A percentile compares a stretch with the other conserved stretches of the same genome.
These are phyloP conservation scores for Nemurella pictetii DNA, from an alignment of 2,888 invertebrate species.

Conservation along the genomic window DNA sequence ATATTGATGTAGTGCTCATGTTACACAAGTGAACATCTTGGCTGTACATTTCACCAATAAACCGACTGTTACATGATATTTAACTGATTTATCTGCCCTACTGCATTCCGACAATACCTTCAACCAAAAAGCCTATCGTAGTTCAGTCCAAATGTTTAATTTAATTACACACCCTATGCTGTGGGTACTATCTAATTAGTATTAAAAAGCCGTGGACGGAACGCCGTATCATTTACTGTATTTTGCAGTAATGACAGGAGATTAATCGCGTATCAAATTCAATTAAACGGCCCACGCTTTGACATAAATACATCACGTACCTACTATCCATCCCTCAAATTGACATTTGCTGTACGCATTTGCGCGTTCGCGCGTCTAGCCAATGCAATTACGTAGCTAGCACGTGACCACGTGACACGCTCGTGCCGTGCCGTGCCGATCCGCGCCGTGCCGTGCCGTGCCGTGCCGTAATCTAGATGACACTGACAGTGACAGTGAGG, in stretches of 20 bases:
- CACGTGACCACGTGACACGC: not conserved
- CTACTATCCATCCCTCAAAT: not conserved
- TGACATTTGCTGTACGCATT: not conserved
- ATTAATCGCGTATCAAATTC: not conserved
- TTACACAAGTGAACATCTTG: not conserved
- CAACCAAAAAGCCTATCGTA: no score
- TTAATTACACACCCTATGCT: no score
- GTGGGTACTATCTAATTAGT: no score
- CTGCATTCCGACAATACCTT: no score
- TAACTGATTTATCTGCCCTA: not conserved
- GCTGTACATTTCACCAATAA: not conserved
- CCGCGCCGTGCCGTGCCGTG: no score
- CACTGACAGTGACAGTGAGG: not conserved
- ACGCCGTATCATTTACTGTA: no score
- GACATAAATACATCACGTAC: not conserved
- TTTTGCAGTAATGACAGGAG: not conserved
- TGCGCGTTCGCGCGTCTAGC: not conserved
- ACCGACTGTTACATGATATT: not conserved
- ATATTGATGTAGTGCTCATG: not conserved
- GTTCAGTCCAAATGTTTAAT: no score
- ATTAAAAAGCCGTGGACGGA: no score
- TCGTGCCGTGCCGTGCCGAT: no score
- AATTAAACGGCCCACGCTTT: not conserved
- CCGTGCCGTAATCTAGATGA: not conserved
- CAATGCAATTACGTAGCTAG: not conserved